phyloP scores from a whole-genome alignment of 2,888 invertebrate genomes.

The Oscheius sp. region DNA sequence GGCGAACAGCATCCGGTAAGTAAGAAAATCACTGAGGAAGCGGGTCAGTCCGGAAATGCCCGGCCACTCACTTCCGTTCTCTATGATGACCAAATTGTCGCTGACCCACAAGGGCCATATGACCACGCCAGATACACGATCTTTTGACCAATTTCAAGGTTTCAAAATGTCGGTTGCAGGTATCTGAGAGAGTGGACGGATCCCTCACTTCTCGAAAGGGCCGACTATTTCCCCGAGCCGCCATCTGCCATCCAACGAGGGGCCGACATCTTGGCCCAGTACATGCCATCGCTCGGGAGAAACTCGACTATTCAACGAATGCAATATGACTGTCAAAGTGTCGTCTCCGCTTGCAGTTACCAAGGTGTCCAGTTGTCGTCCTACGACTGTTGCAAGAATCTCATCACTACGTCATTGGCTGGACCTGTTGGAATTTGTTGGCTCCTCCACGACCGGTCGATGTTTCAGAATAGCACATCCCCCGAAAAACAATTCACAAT shows the following conservation, averaged over 20 bases:
- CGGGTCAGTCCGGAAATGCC: not conserved
- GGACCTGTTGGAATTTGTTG: slow-evolving; percentile 49
- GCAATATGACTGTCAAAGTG: slow-evolving; percentile 58
- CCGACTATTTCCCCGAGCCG: slow-evolving; percentile 44
- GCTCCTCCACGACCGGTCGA: slow-evolving; percentile 46
- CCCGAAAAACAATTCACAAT: slow-evolving; percentile 50
- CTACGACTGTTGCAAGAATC: slow-evolving; percentile 53
- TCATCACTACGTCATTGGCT: slow-evolving; percentile 39
- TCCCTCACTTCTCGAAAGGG: slow-evolving; percentile 48
- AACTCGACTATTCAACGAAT: slow-evolving; percentile 43
- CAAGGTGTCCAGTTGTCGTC: slow-evolving; percentile 43
- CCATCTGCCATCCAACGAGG: slow-evolving; percentile 43
- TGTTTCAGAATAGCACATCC: slow-evolving; percentile 51
- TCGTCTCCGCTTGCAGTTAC: slow-evolving; percentile 54
- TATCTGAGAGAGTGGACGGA: slow-evolving; percentile 64
- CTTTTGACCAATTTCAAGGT: too few relatives aligned
- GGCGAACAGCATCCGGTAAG: slow-evolving; percentile 47
- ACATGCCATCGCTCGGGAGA: slow-evolving; percentile 42
- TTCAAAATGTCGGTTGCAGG: slow-evolving; percentile 26
- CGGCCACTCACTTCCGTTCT: slow-evolving; percentile 10
- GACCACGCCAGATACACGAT: too few relatives aligned
- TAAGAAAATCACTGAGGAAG: slow-evolving; percentile 1
- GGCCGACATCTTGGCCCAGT: slow-evolving; percentile 30
- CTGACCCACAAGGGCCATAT: not conserved
- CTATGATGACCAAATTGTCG: slow-evolving; percentile 20